Evolutionary conservation across 2,797 vertebrate genomes (phyloP), one percentile per base, ranked within the genome.

Genomic region (Melanogrammus aeglefinus): DNA sequence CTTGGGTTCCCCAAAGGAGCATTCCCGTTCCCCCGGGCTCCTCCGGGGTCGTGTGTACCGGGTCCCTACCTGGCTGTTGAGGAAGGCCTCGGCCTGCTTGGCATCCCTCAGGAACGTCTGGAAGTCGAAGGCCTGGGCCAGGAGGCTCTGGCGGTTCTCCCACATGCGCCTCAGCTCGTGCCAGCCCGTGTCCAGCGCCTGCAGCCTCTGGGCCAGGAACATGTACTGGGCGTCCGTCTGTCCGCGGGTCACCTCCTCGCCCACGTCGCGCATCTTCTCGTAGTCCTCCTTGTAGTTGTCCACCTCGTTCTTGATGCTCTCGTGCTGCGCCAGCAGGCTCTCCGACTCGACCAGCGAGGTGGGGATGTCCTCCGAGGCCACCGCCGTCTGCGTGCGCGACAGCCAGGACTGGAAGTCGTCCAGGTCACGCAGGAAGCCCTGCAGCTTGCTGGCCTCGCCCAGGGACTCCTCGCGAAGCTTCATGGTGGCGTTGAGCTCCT

Each of bases 321-420:
- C 96, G 0, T 99, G 97, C 71, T 97, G 97, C 66, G 92, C 90
- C 41, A 99, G 91, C 81, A 96, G 92, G 57, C 89, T 90, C 82
- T 99, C 97, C 0, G 97, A 96, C 81, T 99, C 97, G 0, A 92
- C 92, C 77, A 97, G 84, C 0, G 96, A 96, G 14, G 95, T 96
- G 0, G 97, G 97, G 8, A 95, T 95, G 78, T 98, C 97, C 78
- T 97, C 96, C 0, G 97, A 98, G 38, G 96, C 98, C 69, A 98
- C 96, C 0, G 95, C 95, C 0, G 96, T 97, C 87, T 96, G 96
- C 0, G 97, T 96, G 75, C 97, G 96, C 12, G 96, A 94, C 0
- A 99, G 90, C 97, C 98, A 99, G 0, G 94, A 96, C 91, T 98
- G 97, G 86, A 99, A 97, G 70, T 97, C 96, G 16, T 96, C 96